Base-by-base conservation (phyloP, 2,797 vertebrate species). In the Hirundo rustica region DNA sequence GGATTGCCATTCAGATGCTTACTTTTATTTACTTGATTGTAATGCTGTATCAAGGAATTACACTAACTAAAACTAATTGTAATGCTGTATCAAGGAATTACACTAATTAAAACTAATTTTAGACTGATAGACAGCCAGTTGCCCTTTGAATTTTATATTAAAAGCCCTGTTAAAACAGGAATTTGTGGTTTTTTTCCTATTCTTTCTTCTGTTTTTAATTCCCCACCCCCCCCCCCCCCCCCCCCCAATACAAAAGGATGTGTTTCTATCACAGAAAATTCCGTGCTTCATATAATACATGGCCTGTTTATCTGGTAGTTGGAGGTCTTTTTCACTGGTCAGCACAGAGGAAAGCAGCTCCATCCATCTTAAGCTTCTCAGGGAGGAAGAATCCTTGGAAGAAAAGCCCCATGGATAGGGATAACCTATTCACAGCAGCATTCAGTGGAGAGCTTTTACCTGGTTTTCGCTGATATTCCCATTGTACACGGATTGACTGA, bases 401-500 rank as follows among this genome's bases (percentile, higher is more conserved):
- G 30, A 50, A 86, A 75, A 75, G 6, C 20, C 25, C 40, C 32
- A 2, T 14, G 27, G 57, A 47, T 15, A 81, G 62, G 44, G 65
- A 44, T 13, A 80, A 57, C 8, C 20, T 26, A 17, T 55, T 45
- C n/a, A 40, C 7, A 44, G 20, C 51, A 91, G 65, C 36, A 54
- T 61, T 44, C 32, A 67, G 16, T 9, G 27, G 73, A 76, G 79
- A 51, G 58, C 81, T 94, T 80, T 95, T 91, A 98, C 98, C 97
- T 98, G 16, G 15, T 97, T 94, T 95, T 98, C 98, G 40, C 11
- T 53, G 88, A 98, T 97, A 14, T 45, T 88, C 34, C 97, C 98
- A 30, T 55, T 75, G 82, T 98, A 98, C 25, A 97, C 6, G 5
- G 38, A 97, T 58, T 96, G 97, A 68, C 48, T 96, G 96, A 98